Conservation (phyloP, 2,113 vertebrate species). For the Geococcyx californianus region DNA sequence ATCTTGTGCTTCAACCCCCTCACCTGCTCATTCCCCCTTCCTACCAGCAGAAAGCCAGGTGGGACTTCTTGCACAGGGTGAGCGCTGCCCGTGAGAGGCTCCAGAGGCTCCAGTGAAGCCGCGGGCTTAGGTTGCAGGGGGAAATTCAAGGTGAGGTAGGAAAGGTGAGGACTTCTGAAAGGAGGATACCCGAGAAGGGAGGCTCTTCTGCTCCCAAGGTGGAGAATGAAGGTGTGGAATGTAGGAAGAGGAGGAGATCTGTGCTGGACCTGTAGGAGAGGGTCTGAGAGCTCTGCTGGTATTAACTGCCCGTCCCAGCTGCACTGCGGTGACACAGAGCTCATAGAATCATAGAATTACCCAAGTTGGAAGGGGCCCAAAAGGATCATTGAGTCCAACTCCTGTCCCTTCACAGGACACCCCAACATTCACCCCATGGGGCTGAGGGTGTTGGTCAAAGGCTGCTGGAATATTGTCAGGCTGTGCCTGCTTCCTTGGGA, state of each 20-base stretch:
- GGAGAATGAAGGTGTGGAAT: neutral
- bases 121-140: rapidly evolving
- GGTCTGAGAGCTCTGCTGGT: too few relatives aligned
- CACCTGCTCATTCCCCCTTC: neutral
- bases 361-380: too few relatives aligned
- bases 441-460: too few relatives aligned
- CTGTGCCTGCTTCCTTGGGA: too few relatives aligned
- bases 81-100: neutral
- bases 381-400: too few relatives aligned
- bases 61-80: neutral
- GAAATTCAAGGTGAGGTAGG: neutral
- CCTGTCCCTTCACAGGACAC: too few relatives aligned
- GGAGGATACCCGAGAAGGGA: rapidly evolving
- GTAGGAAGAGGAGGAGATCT: neutral
- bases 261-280: neutral
- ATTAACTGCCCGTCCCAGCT: neutral
- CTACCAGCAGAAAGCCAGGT: neutral
- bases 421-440: too few relatives aligned
- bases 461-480: too few relatives aligned
- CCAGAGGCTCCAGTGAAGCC: rapidly evolving
- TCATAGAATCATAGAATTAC: too few relatives aligned
- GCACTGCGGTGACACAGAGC: rapidly evolving
- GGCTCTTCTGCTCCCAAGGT: neutral
- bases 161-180: neutral
- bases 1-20: rapidly evolving